Evolutionary conservation across 1,140 invertebrate genomes (phyloP).

Genomic region (Trichoplusia ni): DNA sequence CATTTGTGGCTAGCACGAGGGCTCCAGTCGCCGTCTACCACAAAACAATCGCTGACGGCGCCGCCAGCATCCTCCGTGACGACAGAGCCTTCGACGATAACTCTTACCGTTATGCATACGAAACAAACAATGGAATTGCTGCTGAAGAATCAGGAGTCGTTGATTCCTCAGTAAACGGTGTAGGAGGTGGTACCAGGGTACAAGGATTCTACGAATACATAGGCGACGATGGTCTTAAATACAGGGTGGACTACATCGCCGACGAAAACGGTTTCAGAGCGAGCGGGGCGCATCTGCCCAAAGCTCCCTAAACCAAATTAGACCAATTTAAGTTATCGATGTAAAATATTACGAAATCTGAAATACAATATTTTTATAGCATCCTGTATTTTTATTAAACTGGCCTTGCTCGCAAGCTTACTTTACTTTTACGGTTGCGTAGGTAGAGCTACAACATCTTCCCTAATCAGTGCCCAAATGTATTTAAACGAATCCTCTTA

Average conservation of each 20-base stretch:
- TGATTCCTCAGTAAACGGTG: slow-evolving; percentile 76
- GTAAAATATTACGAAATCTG: slow-evolving; percentile 13
- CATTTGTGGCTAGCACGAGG: slow-evolving; percentile 35
- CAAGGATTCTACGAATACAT: slow-evolving; percentile 84
- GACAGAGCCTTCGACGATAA: slow-evolving; percentile 59
- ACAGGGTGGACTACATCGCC: slow-evolving; percentile 84
- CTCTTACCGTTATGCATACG: slow-evolving; percentile 64
- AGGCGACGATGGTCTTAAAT: slow-evolving; percentile 81
- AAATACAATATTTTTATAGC: slow-evolving; percentile 8
- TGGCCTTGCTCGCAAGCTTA: slow-evolving; percentile 20
- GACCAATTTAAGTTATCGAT: neutral
- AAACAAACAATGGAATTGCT: slow-evolving; percentile 74
- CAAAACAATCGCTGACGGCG: slow-evolving; percentile 44
- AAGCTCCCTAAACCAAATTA: slow-evolving; percentile 13
- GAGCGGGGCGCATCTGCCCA: slow-evolving; percentile 79
- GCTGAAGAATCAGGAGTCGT: slow-evolving; percentile 77
- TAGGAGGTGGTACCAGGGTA: slow-evolving; percentile 83
- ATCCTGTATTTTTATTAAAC: slow-evolving; percentile 5
- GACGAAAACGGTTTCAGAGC: slow-evolving; percentile 86
- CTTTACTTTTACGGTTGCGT: slow-evolving; percentile 23
- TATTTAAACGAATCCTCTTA: too few species aligned
- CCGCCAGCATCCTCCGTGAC: slow-evolving; percentile 62
- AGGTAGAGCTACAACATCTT: slow-evolving; percentile 4
- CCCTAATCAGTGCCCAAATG: neutral
- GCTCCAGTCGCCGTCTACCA: slow-evolving; percentile 18